A percentile compares a stretch with the other conserved stretches of the same genome.
These are phyloP conservation scores for Drosophila kepulauana DNA, from an alignment of 1,140 invertebrate species.

Conservation along the genomic window DNA sequence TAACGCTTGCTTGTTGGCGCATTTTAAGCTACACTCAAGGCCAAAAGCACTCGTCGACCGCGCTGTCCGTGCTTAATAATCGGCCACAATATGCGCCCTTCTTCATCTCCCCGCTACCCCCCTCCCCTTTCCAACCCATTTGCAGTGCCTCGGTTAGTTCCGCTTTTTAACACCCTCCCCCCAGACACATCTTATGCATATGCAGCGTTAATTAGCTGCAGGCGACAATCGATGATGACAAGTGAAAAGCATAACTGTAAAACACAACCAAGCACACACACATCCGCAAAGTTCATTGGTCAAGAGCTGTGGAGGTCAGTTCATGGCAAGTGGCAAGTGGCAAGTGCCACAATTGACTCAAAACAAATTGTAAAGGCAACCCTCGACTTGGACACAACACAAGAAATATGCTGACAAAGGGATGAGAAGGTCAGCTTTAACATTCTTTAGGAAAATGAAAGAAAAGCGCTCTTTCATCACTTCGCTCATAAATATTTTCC, in stretches of 20 bases:
- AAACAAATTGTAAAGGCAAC: neutral
- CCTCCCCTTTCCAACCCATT: neutral
- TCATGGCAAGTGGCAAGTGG: constrained; percentile 14
- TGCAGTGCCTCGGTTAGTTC: neutral
- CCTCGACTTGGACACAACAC: no score
- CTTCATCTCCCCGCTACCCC: neutral
- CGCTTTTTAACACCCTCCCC: neutral
- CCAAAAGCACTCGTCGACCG: constrained; percentile 15
- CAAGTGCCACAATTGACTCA: constrained; percentile 18
- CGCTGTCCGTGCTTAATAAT: constrained; percentile 49
- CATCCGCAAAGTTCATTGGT: constrained; percentile 18
- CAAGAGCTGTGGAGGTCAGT: constrained; percentile 25
- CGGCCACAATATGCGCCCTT: constrained; percentile 31
- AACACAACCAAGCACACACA: constrained; percentile 1
- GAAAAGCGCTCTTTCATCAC: no score
- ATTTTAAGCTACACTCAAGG: constrained; percentile 70
- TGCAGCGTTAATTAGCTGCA: constrained; percentile 42
- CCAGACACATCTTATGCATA: constrained; percentile 20
- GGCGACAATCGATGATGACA: constrained; percentile 45
- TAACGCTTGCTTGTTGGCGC: constrained; percentile 64
- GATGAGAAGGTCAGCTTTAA: neutral
- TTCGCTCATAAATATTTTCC: no score
- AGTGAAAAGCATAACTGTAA: constrained; percentile 37
- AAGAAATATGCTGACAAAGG: no score
- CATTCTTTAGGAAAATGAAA: no score